Evolutionary conservation across 2,888 invertebrate species (phyloP), one percentile per base, ranked within the genome.

Genomic region (Rhagium mordax): DNA sequence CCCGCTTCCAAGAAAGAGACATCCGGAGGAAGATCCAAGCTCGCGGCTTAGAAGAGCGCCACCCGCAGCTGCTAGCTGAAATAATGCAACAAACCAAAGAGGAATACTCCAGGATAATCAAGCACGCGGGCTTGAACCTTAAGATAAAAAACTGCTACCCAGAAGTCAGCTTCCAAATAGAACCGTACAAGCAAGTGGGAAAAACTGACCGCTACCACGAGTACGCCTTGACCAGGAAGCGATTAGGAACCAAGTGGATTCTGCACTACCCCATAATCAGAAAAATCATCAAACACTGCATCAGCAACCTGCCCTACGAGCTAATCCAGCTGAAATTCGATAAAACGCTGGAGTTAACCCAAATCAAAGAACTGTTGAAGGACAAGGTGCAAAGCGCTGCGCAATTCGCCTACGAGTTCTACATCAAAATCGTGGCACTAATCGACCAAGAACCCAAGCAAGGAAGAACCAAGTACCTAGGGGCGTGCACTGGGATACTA

Each of bases 201-300:
- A 87, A 90, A 71, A 93, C 94, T 0, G 83, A 89, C 21, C 90
- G 91, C 80, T 92, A 92, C 80, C 83, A 88, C 0, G 89, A 87
- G 75, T 93, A 91, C 88, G 61, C 93, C 6, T 89, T 86, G 74
- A 91, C 88, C 81, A 90, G 91, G 48, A 90, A 90, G 60, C 89
- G 88, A 79, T 84, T 94, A 0, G 86, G 89, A 79, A 89, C 88
- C 48, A 90, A 89, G 59, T 90, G 93, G 65, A 89, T 93, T 29
- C 86, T 93, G 18, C 87, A 92, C 16, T 91, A 92, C 82, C 91
- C 91, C 8, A 90, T 94, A 61, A 89, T 94, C 73, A 89, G 91
- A 76, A 89, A 89, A 70, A 87, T 92, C 18, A 83, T 91, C n/a
- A 87, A 88, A 72, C 90, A 90, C 29, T 89, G 91, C 0, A 88